A percentile compares a stretch with the other conserved stretches of the same genome.
phyloP scores from a whole-genome alignment of 1,140 invertebrate species.

The Brachionus sp. region DNA sequence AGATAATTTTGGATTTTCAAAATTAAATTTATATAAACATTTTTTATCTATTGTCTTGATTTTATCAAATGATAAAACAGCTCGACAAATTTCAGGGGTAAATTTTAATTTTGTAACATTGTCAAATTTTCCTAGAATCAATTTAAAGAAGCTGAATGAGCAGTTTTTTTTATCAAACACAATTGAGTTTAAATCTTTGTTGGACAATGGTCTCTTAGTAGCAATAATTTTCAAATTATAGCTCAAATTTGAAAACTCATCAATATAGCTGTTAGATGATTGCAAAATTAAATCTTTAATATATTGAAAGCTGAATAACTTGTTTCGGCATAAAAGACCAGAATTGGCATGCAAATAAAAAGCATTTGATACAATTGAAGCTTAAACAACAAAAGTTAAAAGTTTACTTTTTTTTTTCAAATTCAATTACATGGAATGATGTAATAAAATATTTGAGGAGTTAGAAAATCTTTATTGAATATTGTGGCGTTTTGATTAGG shows the following conservation, averaged over 20 bases:
- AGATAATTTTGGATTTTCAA: not conserved
- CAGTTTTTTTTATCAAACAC: not conserved
- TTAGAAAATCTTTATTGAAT: not conserved
- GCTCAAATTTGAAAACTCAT: not conserved
- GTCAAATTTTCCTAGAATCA: not conserved
- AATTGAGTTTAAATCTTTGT: not conserved
- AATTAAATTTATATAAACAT: not conserved
- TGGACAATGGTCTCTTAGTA: not conserved
- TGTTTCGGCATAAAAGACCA: conserved; percentile 9
- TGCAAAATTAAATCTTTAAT: not conserved
- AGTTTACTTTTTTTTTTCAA: not conserved
- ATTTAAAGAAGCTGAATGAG: conserved; percentile 30
- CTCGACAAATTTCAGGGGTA: not conserved
- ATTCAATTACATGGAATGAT: not conserved
- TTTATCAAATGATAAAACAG: conserved; percentile 8
- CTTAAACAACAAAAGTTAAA: not conserved
- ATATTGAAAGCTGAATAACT: not conserved
- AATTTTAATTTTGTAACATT: not conserved
- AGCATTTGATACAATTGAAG: not conserved
- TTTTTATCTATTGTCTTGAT: not conserved
- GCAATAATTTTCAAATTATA: conserved; percentile 2
- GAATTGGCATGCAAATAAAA: not conserved
- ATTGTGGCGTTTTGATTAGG: not conserved
- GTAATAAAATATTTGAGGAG: not conserved
- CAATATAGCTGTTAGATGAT: not conserved